phyloP scores from a whole-genome alignment of 2,113 vertebrate species.

The Vicugna pacos region DNA sequence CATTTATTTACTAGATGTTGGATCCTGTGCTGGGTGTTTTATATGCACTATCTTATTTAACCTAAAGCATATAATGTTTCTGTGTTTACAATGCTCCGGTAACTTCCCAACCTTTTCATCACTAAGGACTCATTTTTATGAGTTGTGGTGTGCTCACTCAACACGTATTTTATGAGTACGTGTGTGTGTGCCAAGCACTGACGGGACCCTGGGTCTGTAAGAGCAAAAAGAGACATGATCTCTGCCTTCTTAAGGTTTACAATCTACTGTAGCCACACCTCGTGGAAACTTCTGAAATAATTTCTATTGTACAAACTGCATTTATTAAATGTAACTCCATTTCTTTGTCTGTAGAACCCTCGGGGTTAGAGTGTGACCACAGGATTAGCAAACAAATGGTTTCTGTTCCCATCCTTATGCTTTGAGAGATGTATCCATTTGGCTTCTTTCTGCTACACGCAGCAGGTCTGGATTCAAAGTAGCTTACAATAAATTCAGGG shows the following conservation, averaged over 20 bases:
- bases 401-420: neutral
- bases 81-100: neutral
- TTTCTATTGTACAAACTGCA: neutral
- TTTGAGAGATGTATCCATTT: neutral
- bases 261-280: neutral
- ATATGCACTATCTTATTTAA: neutral
- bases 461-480: neutral
- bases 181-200: neutral
- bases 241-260: neutral
- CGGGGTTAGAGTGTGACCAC: neutral
- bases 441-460: neutral
- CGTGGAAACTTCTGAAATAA: neutral
- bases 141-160: neutral
- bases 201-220: neutral
- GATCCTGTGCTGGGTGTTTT: neutral
- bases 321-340: neutral
- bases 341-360: neutral
- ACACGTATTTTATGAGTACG: neutral
- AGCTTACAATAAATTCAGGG: neutral
- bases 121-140: neutral
- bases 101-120: neutral
- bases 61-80: neutral
- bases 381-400: neutral
- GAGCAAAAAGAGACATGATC: neutral
- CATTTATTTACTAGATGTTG: neutral